Conservation (phyloP, 2,113 vertebrate genomes). For the Chlamydotis undulata region DNA sequence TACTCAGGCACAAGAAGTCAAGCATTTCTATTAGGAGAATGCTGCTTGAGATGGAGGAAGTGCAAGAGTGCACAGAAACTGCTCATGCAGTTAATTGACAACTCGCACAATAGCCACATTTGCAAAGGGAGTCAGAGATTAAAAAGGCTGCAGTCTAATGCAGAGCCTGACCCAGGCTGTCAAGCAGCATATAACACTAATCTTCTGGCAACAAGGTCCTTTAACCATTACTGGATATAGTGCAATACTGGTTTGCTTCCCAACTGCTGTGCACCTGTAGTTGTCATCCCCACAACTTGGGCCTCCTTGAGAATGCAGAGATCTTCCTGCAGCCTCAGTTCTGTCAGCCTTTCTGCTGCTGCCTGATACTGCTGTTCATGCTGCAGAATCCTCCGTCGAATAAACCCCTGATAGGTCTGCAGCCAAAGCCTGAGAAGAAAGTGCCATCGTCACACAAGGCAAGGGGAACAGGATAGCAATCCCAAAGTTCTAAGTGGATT, state of each 20-base stretch:
- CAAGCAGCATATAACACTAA: background rate
- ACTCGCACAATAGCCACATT: background rate
- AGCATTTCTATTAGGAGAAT: background rate
- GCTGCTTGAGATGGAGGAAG: rapidly evolving
- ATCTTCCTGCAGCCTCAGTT: slow-evolving; percentile 83
- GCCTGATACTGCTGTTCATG: slow-evolving; percentile 80
- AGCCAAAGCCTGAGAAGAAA: slow-evolving; percentile 83
- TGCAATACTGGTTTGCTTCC: background rate
- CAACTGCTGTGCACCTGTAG: slow-evolving; percentile 77
- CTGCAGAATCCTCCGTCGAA: slow-evolving; percentile 66
- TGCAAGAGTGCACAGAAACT: background rate
- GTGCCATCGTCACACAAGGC: background rate
- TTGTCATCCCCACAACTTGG: slow-evolving; percentile 93
- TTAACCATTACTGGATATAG: background rate
- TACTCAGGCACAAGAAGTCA: background rate
- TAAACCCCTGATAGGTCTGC: slow-evolving; percentile 76
- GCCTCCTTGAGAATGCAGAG: slow-evolving; percentile 80
- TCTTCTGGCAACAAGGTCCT: background rate
- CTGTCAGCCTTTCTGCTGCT: slow-evolving; percentile 81
- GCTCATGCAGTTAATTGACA: background rate
- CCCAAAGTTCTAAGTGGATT: background rate
- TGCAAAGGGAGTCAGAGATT: background rate
- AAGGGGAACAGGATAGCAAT: background rate
- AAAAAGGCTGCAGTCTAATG: background rate
- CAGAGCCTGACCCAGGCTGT: background rate